Conservation (phyloP, 2,113 vertebrate species). For the Tragelaphus strepsiceros region DNA sequence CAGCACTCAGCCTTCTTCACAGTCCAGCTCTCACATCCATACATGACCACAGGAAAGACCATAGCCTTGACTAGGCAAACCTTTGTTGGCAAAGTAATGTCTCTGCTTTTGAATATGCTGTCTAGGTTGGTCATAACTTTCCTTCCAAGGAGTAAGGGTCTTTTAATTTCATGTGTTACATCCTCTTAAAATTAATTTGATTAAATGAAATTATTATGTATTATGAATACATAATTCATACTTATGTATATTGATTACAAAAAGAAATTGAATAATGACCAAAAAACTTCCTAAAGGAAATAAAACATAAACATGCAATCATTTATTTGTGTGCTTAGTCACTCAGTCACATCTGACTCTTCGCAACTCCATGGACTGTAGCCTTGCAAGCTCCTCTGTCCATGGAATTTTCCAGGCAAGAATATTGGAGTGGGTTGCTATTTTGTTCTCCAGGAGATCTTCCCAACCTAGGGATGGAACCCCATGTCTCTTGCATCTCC, state of each 20-base stretch:
- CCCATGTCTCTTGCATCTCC: neutral
- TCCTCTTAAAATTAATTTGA: neutral
- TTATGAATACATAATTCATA: neutral
- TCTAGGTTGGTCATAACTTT: no score
- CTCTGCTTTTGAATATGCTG: no score
- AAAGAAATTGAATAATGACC: neutral
- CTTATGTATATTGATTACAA: neutral
- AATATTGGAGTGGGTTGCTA: neutral
- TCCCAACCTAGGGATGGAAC: neutral
- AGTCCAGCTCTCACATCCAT: no score
- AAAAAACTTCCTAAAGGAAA: neutral
- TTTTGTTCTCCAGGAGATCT: neutral
- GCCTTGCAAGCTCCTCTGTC: neutral
- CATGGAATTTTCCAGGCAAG: neutral
- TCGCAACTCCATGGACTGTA: accelerated
- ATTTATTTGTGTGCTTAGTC: neutral
- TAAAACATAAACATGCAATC: neutral
- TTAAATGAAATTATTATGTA: neutral
- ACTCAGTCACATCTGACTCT: neutral
- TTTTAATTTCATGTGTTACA: neutral
- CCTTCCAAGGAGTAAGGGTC: no score
- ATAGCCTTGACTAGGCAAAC: no score
- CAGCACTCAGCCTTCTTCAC: no score
- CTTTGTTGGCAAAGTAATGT: no score
- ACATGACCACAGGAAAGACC: no score